phyloP scores from a whole-genome alignment of 2,888 invertebrate species.

The Dione vanillae region DNA sequence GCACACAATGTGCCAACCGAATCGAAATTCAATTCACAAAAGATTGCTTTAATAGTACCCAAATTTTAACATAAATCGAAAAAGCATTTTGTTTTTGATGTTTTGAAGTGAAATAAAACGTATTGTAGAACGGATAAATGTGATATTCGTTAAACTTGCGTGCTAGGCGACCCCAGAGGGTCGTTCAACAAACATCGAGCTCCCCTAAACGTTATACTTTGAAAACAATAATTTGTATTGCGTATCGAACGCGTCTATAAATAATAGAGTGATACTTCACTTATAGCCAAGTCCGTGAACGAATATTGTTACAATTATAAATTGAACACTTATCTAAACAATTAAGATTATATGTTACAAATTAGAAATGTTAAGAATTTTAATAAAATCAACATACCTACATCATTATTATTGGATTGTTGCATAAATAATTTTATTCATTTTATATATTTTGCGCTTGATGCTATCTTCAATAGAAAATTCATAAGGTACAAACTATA shows the following conservation, averaged over 20 bases:
- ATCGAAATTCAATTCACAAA: conserved; percentile 83
- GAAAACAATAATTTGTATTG: conserved; percentile 85
- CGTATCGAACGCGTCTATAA: conserved; percentile 84
- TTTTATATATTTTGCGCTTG: no score
- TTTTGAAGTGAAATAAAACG: conserved; percentile 61
- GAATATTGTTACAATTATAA: conserved; percentile 57
- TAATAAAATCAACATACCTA: no score
- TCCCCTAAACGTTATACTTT: conserved; percentile 85
- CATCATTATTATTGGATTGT: no score
- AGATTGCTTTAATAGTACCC: conserved; percentile 79
- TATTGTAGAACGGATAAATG: conserved; percentile 62
- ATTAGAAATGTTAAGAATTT: background rate
- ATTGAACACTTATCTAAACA: conserved; percentile 10
- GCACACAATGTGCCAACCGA: conserved; percentile 66
- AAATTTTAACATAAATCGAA: conserved; percentile 62
- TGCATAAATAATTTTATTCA: no score
- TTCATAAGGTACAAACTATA: no score
- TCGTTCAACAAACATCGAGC: conserved; percentile 80
- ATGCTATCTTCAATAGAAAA: no score
- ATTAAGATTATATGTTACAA: background rate
- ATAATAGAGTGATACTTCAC: conserved; percentile 83
- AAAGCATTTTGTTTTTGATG: conserved; percentile 64
- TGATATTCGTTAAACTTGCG: conserved; percentile 59
- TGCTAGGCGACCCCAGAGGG: conserved; percentile 69
- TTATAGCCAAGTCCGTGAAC: conserved; percentile 57